Conservation (phyloP, 1,140 invertebrate species). For the Heliconius congener region DNA sequence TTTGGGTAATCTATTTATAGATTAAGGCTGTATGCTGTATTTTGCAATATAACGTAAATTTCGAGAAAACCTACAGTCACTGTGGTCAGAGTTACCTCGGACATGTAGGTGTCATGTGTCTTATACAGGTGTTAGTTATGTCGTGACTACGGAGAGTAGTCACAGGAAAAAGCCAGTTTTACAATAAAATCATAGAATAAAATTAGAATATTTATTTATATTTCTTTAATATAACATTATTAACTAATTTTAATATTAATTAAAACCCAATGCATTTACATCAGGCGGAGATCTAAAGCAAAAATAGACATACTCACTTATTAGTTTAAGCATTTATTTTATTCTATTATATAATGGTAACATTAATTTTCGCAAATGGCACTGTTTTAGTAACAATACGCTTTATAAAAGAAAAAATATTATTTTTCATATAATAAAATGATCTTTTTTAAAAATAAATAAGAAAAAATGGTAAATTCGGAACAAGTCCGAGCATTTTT, state of each 20-base stretch:
- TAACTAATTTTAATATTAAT: slow-evolving; percentile 1
- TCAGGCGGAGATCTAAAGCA: slow-evolving; percentile 11
- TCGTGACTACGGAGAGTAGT: too few relatives aligned
- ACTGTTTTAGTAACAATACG: slow-evolving; percentile 10
- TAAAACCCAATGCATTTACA: not conserved
- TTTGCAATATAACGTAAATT: too few relatives aligned
- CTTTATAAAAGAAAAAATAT: not conserved
- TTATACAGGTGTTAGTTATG: too few relatives aligned
- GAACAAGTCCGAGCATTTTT: not conserved
- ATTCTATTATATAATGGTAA: slow-evolving; percentile 2
- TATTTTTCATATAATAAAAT: not conserved
- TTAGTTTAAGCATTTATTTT: not conserved
- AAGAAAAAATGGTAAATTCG: not conserved
- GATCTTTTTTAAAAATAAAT: not conserved
- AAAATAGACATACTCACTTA: not conserved
- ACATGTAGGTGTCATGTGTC: too few relatives aligned
- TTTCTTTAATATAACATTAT: slow-evolving; percentile 4
- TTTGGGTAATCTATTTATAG: too few relatives aligned
- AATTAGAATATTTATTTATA: slow-evolving; percentile 9
- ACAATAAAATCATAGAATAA: not conserved
- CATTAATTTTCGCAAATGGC: slow-evolving; percentile 1
- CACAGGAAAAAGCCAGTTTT: not conserved
- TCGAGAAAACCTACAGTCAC: too few relatives aligned
- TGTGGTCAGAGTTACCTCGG: too few relatives aligned
- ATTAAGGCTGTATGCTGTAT: too few relatives aligned